phyloP scores from a whole-genome alignment of 2,888 invertebrate species.

The Pterostichus niger region DNA sequence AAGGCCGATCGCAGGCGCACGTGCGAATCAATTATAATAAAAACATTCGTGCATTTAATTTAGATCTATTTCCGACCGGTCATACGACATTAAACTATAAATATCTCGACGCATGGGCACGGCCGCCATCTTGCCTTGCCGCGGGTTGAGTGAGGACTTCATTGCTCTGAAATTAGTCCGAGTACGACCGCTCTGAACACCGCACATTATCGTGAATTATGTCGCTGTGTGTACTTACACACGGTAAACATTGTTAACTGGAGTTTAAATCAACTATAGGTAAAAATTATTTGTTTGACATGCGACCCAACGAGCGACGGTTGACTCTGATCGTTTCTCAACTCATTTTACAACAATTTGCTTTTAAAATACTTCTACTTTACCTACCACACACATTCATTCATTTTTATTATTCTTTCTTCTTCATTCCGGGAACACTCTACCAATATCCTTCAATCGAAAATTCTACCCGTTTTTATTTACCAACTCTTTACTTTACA shows the following conservation, averaged over 20 bases:
- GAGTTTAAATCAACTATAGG: slow-evolving; percentile 38
- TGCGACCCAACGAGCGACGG: background rate
- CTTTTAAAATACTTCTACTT: background rate
- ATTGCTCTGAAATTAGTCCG: background rate
- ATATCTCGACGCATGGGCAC: slow-evolving; percentile 2
- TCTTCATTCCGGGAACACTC: background rate
- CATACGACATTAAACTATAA: slow-evolving; percentile 56
- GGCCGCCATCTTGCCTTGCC: background rate
- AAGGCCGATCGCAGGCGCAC: slow-evolving; percentile 29
- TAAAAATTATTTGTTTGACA: slow-evolving; percentile 41
- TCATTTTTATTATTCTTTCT: background rate
- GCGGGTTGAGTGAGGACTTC: background rate
- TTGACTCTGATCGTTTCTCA: background rate
- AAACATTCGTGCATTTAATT: slow-evolving; percentile 63
- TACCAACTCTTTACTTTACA: too few relatives aligned
- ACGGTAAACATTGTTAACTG: slow-evolving; percentile 17
- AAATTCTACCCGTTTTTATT: too few relatives aligned
- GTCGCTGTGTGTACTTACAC: slow-evolving; percentile 13
- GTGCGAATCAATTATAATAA: slow-evolving; percentile 64
- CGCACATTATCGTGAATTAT: slow-evolving; percentile 8
- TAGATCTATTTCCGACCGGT: slow-evolving; percentile 56
- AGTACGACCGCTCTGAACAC: background rate
- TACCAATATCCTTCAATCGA: too few relatives aligned
- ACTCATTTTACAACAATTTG: slow-evolving; percentile 26
- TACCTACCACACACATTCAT: background rate